phyloP scores from a whole-genome alignment of 2,113 vertebrate genomes.

The Xerus inauris region DNA sequence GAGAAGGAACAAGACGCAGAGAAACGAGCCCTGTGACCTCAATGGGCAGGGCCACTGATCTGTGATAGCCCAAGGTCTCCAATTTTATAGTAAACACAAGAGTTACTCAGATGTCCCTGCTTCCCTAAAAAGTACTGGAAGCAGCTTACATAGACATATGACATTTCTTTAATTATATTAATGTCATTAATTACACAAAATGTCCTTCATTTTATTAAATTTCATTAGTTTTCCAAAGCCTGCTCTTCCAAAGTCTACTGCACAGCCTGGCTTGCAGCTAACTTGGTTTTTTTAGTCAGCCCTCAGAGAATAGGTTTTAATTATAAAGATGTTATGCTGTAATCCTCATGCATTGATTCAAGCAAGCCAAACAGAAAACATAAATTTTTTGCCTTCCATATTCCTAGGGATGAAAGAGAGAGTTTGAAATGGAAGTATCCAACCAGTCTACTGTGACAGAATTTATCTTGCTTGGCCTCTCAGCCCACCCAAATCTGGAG shows the following conservation, averaged over 20 bases:
- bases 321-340: neutral
- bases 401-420: neutral
- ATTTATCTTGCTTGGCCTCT: slow-evolving; percentile 72
- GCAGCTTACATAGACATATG: neutral
- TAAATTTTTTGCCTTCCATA: slow-evolving; percentile 14
- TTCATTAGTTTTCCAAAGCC: neutral
- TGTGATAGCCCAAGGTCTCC: neutral
- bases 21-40: neutral
- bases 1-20: neutral
- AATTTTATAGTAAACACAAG: neutral
- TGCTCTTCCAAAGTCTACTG: neutral
- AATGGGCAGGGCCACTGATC: neutral
- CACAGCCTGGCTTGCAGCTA: neutral
- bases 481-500: neutral
- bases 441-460: slow-evolving; percentile 61
- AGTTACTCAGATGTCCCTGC: neutral
- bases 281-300: slow-evolving; percentile 10
- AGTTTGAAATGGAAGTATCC: slow-evolving; percentile 54
- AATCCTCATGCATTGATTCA: neutral
- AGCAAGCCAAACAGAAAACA: neutral
- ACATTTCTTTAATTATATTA: neutral
- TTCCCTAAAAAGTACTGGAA: neutral
- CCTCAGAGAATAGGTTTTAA: neutral
- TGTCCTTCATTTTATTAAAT: neutral
- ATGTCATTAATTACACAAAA: neutral